Evolutionary conservation across 2,113 vertebrate species (phyloP), one percentile per base, ranked within the genome.

Genomic region (Channa argus): DNA sequence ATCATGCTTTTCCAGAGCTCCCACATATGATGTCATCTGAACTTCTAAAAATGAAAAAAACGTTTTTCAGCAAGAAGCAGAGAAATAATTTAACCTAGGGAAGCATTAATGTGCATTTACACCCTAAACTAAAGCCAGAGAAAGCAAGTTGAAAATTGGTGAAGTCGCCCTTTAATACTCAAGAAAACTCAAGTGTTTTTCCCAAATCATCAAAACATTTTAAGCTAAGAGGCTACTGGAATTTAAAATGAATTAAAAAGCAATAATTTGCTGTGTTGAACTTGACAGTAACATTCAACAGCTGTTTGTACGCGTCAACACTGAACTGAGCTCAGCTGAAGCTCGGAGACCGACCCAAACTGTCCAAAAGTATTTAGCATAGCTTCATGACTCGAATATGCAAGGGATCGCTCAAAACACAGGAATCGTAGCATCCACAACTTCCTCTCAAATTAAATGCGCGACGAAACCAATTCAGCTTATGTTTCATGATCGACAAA

Each of bases 201-300:
- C 13, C 49, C 55, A 58, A 67, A 73, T 62, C 51, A 54, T 77
- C 37, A 58, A 41, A 45, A 63, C 10, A 24, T 58, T 5, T 64
- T 44, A 41, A 76, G 49, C 37, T 62, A 36, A 59, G 36, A 60
- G 58, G 67, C 65, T 49, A 64, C 49, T 55, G 54, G 37, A 71
- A 77, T 74, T 56, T 10, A 78, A 78, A 82, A 15, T 63, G 46
- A 71, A 46, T 46, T 13, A 56, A 67, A 75, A 78, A 37, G 61
- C 55, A 84, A 73, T 71, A 71, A 49, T 73, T 76, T 69, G 78
- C 73, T 67, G 66, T 67, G 75, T 79, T 79, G 73, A 79, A 84
- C 64, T 79, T 77, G 46, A 86, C 82, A 64, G 76, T 86, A 91
- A 92, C 91, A 93, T 92, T 92, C 90, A 92, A 88, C 81, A 79